Evolutionary conservation across 2,888 invertebrate species (phyloP), one percentile per base, ranked within the genome.

Genomic region (Aspidapion aeneum): DNA sequence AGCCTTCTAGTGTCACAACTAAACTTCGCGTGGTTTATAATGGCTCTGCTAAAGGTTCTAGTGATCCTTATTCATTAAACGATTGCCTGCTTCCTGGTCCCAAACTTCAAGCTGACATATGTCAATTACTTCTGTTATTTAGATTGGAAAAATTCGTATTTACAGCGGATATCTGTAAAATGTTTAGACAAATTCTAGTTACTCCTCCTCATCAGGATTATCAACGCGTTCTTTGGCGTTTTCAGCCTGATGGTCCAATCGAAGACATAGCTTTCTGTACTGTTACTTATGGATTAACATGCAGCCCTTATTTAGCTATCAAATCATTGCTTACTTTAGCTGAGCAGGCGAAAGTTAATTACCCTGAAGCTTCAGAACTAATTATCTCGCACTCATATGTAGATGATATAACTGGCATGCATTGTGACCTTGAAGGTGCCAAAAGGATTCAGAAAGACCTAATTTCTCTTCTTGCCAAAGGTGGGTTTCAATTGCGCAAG

Each of bases 161-260:
- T 66, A 66, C 61, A 50, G 58, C 62, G 19, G 64, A 64, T 21
- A 59, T 64, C 21, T 17, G 55, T 7, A 56, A 62, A 54, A 64
- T 62, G 63, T 67, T 61, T 22, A 63, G 63, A 12, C 63, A 64
- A 19, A 55, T 65, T 12, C 19, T 18, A 20, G 54, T 63, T 21
- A 63, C 57, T 20, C 55, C 55, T 1, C 50, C 57, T n/a, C 62
- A 67, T 18, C 21, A 49, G 7, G 18, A 21, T 1, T 60, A 61
- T 20, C 63, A 67, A 18, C 51, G 55, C 51, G 63, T 66, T 21
- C 50, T 67, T 18, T 67, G 66, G 64, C 54, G 67, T 7, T 35
- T 50, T 9, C 1, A 19, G 2, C 50, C 60, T 9, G 16, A 55
- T 5, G 35, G 57, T 22, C 55, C 48, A 1, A 21, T 66, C 35